Base-by-base conservation (phyloP, 2,113 vertebrate genomes). In the Megaceryle maxima region DNA sequence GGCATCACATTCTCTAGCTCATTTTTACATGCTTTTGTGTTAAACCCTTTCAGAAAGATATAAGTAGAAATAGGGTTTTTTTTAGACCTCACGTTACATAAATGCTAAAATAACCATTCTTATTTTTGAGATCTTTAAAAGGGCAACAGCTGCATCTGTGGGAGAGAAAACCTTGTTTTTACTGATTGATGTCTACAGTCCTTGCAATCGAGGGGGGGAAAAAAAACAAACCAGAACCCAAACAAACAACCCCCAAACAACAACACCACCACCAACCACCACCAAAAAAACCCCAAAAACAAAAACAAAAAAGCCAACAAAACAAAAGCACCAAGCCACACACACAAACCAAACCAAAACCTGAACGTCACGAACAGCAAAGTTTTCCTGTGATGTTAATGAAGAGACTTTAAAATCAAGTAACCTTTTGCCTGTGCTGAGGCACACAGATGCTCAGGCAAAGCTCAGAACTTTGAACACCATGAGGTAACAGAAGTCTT, bases 101-200 rank as follows among this genome's bases (percentile, higher is more conserved):
- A 79, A 51, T 43, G 22, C 28, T 82, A 67, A 69, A 74, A 74
- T 60, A 84, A 28, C 25, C 8, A 51, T 57, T 16, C 11, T 81
- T 92, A 35, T 62, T 92, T 82, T 62, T 25, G 14, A 66, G 33
- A 39, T 57, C 37, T 81, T 92, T 67, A 57, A 53, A 88, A 82
- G 25, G 9, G 68, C 3, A 0, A 43, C 22, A 74, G 6, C 5
- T 62, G n/a, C 12, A 24, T 31, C 53, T 64, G 11, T 1, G 3
- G 60, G 68, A 89, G 16, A 18, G 26, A 74, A 62, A 74, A 68
- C 12, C 13, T 62, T 6, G 2, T 73, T 90, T 19, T 78, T 85
- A 57, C 46, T 70, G 35, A 81, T 39, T 70, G 35, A 81, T 39
- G 29, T 46, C 41, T 68, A 16, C 37, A 20, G 11, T 28, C 26